Percentiles rank a stretch among this genome's conserved stretches.
Evolutionary conservation across 2,113 vertebrate genomes (phyloP).

Genomic region (Nothobranchius furzeri): DNA sequence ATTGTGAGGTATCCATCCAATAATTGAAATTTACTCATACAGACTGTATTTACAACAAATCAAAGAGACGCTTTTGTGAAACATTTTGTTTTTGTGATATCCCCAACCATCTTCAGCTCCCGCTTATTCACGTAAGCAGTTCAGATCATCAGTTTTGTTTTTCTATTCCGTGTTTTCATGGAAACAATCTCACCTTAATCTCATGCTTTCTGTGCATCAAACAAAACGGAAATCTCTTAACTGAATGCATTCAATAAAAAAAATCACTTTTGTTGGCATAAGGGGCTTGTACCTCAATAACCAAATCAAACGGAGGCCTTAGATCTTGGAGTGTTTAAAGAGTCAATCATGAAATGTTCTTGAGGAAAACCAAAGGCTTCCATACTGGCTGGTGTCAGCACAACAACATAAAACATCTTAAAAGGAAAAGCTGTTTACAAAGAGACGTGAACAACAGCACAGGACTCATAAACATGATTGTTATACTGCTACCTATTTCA

Average conservation of each 20-base stretch:
- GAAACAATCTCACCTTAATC: conserved; percentile 15
- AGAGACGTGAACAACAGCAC: conserved; percentile 5
- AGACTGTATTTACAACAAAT: conserved; percentile 43
- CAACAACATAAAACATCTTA: not conserved
- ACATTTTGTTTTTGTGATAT: not conserved
- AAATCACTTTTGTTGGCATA: not conserved
- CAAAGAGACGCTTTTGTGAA: conserved; percentile 44
- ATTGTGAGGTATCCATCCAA: conserved; percentile 41
- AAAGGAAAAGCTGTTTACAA: conserved; percentile 12
- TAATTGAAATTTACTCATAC: conserved; percentile 60
- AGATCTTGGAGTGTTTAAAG: not conserved
- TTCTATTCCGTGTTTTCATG: conserved; percentile 1
- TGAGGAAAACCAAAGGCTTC: not conserved
- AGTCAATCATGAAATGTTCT: not conserved
- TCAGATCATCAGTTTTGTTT: conserved; percentile 36
- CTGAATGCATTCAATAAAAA: not conserved
- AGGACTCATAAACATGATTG: conserved; percentile 42
- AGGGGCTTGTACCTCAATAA: not conserved
- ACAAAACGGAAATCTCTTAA: not conserved
- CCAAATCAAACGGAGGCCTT: not conserved
- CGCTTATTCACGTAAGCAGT: conserved; percentile 27
- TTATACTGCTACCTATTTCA: conserved; percentile 34
- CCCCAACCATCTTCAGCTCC: conserved; percentile 32
- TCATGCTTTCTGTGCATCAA: conserved; percentile 7
- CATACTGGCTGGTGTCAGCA: not conserved